These are phyloP conservation scores for Lysiphlebus fabarum DNA, from an alignment of 1,140 invertebrate genomes.

Conservation along the genomic window DNA sequence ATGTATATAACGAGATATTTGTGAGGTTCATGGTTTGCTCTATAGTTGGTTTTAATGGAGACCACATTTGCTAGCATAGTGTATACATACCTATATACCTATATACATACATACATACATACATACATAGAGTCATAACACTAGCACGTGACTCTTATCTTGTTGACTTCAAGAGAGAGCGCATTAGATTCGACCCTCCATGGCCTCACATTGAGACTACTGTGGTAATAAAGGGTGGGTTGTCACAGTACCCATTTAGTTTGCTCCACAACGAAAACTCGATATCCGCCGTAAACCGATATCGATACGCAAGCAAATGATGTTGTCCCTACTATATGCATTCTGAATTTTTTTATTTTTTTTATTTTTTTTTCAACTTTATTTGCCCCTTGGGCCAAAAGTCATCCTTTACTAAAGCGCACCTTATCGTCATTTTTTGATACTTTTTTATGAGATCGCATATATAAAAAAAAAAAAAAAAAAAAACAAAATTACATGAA, in stretches of 20 bases:
- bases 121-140: not conserved
- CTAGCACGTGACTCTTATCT: conserved; percentile 20
- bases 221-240: conserved; percentile 3
- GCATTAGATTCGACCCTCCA: conserved; percentile 22
- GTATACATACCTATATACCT: too few relatives aligned
- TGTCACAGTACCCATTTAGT: not conserved
- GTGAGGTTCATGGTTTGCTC: conserved; percentile 12
- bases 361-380: too few relatives aligned
- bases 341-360: too few relatives aligned
- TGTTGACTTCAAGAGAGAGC: conserved; percentile 12
- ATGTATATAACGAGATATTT: too few relatives aligned
- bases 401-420: too few relatives aligned
- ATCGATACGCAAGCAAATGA: conserved; percentile 13
- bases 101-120: too few relatives aligned
- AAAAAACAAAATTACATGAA: too few relatives aligned
- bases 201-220: not conserved
- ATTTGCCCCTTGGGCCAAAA: too few relatives aligned
- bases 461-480: too few relatives aligned
- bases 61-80: conserved; percentile 9
- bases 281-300: conserved; percentile 21
- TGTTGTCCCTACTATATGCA: too few relatives aligned
- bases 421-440: too few relatives aligned
- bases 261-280: conserved; percentile 20
- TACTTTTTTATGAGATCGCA: too few relatives aligned
- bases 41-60: not conserved